Percentiles rank a stretch among this genome's conserved stretches.
phyloP scores from a whole-genome alignment of 53 echinoderm and acorn worm species.

The Echinometra lucunter region DNA sequence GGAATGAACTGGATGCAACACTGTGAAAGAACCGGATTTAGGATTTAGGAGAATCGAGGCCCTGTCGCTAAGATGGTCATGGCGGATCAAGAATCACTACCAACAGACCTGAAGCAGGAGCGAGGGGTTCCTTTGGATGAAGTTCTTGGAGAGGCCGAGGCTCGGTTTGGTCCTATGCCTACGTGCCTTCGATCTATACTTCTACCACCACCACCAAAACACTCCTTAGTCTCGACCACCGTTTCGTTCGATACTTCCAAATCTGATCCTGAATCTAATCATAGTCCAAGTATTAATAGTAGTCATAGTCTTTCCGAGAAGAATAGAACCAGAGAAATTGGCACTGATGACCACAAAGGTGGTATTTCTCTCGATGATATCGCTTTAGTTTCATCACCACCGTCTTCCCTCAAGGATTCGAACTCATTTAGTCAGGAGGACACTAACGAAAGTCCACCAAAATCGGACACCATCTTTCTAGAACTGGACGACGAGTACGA shows the following conservation, averaged over 20 bases:
- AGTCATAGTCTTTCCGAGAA: background rate
- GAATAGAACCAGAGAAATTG: background rate
- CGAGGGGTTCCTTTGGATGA: conserved; percentile 25
- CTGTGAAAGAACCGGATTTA: background rate
- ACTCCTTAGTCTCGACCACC: background rate
- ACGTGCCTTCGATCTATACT: conserved; percentile 54
- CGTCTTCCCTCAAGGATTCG: background rate
- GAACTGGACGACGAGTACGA: conserved; percentile 21
- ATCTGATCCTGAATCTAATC: background rate
- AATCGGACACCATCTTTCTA: conserved; percentile 6
- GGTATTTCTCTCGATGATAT: conserved; percentile 40
- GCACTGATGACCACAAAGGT: background rate
- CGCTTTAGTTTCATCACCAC: background rate
- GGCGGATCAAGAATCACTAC: background rate
- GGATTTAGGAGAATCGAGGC: background rate
- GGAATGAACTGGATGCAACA: background rate
- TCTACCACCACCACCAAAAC: background rate
- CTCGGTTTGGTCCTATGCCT: conserved; percentile 63
- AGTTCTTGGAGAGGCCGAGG: conserved; percentile 63
- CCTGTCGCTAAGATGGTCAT: background rate
- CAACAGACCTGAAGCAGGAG: background rate
- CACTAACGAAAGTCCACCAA: background rate
- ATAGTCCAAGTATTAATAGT: background rate
- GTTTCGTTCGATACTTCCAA: background rate
- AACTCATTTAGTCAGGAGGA: background rate